A percentile compares a stretch with the other conserved stretches of the same genome.
Conservation (phyloP, 1,140 invertebrate species). For the Luehdorfia chinensis region DNA sequence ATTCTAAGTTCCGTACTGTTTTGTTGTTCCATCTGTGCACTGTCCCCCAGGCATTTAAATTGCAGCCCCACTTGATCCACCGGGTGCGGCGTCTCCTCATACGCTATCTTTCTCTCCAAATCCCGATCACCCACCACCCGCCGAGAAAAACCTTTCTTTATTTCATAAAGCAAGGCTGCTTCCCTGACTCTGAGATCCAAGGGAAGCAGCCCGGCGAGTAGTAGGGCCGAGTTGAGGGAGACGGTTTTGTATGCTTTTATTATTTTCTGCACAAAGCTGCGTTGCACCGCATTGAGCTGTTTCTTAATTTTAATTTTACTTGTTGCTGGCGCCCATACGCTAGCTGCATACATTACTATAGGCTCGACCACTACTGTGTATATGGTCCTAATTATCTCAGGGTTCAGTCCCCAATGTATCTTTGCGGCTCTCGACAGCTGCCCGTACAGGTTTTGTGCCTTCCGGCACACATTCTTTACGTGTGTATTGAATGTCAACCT, state of each 20-base stretch:
- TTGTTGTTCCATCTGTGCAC: background rate
- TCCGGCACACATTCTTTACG: no score
- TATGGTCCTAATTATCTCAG: constrained; percentile 1
- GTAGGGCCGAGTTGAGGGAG: background rate
- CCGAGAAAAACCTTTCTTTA: background rate
- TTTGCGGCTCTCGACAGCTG: no score
- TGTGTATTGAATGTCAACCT: no score
- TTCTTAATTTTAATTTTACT: background rate
- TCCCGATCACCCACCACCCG: background rate
- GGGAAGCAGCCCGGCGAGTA: background rate
- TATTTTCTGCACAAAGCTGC: background rate
- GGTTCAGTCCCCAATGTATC: no score
- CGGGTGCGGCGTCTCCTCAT: background rate
- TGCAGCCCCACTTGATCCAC: background rate
- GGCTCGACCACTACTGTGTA: background rate
- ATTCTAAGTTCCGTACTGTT: constrained; percentile 14
- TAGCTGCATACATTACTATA: background rate
- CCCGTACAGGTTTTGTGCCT: no score
- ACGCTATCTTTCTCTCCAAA: background rate
- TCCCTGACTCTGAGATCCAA: background rate
- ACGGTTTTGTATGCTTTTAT: background rate
- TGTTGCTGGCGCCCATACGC: background rate
- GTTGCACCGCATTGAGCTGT: background rate
- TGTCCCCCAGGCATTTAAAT: background rate
- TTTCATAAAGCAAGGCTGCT: background rate